Percentiles rank a stretch among this genome's conserved stretches.
Conservation (phyloP, 2,113 vertebrate species). For the Ia io region DNA sequence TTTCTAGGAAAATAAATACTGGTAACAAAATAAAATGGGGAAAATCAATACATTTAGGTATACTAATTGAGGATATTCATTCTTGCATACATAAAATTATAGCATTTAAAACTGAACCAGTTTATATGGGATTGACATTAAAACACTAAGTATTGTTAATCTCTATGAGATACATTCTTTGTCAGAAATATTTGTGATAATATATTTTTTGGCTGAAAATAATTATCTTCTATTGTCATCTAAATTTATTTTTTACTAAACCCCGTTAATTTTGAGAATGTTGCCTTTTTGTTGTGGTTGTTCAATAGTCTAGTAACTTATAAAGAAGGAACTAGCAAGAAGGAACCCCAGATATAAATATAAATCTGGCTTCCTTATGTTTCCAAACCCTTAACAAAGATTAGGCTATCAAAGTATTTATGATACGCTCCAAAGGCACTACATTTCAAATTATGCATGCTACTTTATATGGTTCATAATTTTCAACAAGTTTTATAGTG, state of each 20-base stretch:
- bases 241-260: conserved; percentile 61
- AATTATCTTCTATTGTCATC: conserved; percentile 51
- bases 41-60: neutral
- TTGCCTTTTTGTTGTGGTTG: conserved; percentile 51
- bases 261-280: conserved; percentile 70
- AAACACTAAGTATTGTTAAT: conserved; percentile 20
- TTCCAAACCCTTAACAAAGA: conserved; percentile 82
- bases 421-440: neutral
- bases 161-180: conserved; percentile 28
- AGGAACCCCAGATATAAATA: conserved; percentile 77
- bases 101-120: conserved; percentile 41
- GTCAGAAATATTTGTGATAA: conserved; percentile 58
- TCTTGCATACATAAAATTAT: neutral
- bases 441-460: neutral
- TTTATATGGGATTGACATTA: conserved; percentile 28
- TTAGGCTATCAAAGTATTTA: conserved; percentile 71
- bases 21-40: neutral
- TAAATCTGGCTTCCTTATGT: conserved; percentile 72
- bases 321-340: conserved; percentile 75
- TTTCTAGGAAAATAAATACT: neutral
- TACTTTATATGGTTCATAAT: neutral
- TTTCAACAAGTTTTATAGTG: conserved; percentile 18
- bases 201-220: conserved; percentile 42
- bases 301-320: conserved; percentile 75
- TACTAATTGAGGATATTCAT: neutral